A percentile compares a stretch with the other conserved stretches of the same genome.
Conservation (phyloP, 2,113 vertebrate species). For the Ramphastos sulfuratus region DNA sequence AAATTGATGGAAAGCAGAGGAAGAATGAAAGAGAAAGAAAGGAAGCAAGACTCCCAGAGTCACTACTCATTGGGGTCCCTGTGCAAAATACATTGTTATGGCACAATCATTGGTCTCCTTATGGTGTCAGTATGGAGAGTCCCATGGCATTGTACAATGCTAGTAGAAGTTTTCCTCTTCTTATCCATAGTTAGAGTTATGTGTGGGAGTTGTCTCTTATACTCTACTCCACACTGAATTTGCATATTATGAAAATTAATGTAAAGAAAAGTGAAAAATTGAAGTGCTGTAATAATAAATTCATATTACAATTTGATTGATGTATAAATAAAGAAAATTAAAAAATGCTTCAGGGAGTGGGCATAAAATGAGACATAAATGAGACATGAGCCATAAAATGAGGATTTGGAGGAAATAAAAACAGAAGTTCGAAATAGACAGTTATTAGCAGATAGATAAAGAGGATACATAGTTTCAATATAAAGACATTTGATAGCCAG, state of each 20-base stretch:
- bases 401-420: background rate
- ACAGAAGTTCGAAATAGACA: background rate
- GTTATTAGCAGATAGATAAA: background rate
- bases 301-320: background rate
- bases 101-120: background rate
- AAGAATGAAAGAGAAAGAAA: background rate
- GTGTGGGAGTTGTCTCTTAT: background rate
- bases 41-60: background rate
- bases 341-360: background rate
- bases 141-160: background rate
- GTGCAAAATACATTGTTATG: background rate
- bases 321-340: background rate
- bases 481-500: background rate
- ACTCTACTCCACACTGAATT: background rate
- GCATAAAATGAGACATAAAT: background rate
- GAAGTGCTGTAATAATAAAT: background rate
- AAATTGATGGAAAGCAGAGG: background rate
- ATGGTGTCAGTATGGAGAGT: background rate
- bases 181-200: background rate
- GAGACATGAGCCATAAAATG: too few relatives aligned
- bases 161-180: background rate
- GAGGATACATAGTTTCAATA: background rate
- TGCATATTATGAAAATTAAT: background rate
- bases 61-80: background rate
- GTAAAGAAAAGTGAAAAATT: background rate